These are phyloP conservation scores for Drosophila aff. DNA, from an alignment of 1,140 invertebrate genomes.

Conservation along the genomic window DNA sequence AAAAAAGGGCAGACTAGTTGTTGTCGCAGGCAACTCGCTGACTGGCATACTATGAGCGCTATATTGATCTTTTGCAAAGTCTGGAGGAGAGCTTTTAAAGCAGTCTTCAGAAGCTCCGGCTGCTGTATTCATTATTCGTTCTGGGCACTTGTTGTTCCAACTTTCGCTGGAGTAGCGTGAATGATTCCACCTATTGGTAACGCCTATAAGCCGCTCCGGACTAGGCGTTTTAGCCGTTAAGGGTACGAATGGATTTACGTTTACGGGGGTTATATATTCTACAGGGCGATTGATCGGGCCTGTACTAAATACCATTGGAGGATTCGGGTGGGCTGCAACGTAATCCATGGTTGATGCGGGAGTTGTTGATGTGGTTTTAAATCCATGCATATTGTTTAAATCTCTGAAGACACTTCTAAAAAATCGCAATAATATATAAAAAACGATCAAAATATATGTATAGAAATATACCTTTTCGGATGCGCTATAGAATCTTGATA, in stretches of 20 bases:
- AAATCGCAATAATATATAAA: not conserved
- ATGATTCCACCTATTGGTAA: constrained; percentile 19
- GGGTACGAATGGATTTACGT: constrained; percentile 30
- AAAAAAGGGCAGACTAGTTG: constrained; percentile 36
- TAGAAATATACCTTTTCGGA: constrained; percentile 29
- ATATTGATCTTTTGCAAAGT: constrained; percentile 18
- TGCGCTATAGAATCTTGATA: constrained; percentile 13
- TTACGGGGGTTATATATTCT: constrained; percentile 16
- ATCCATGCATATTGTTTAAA: constrained; percentile 21
- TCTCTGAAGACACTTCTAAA: constrained; percentile 28
- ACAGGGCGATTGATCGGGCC: constrained; percentile 11
- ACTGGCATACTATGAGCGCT: constrained; percentile 14
- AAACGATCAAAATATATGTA: not conserved
- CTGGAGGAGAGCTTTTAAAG: constrained; percentile 4
- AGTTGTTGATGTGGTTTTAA: constrained; percentile 8
- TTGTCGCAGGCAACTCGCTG: constrained; percentile 27
- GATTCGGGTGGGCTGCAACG: constrained; percentile 12
- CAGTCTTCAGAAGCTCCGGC: constrained; percentile 16
- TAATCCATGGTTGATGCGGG: constrained; percentile 25
- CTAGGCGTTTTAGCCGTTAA: constrained; percentile 24
- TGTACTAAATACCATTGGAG: constrained; percentile 5
- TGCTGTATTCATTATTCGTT: constrained; percentile 11
- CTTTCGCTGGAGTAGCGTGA: constrained; percentile 10
- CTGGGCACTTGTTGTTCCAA: constrained; percentile 28
- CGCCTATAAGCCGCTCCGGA: constrained; percentile 20